Conservation (phyloP, 2,797 vertebrate genomes). For the Orientallactaga sibirica region DNA sequence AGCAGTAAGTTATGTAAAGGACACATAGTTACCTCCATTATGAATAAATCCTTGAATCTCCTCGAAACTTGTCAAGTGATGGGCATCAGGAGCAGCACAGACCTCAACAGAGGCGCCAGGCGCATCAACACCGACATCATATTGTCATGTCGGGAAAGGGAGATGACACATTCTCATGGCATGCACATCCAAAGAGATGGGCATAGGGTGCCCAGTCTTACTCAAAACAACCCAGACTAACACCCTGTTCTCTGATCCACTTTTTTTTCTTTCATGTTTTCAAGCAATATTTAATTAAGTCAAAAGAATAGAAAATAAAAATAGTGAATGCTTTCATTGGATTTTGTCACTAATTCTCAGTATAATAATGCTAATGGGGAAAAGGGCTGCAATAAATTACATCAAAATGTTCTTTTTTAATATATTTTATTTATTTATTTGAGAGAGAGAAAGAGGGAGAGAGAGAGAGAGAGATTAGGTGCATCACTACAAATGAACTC, state of each 20-base stretch:
- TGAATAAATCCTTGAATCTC: not conserved
- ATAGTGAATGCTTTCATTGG: slow-evolving; percentile 35
- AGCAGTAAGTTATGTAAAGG: not conserved
- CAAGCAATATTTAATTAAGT: slow-evolving; percentile 64
- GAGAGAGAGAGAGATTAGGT: no score
- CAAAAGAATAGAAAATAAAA: slow-evolving; percentile 11
- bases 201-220: not conserved
- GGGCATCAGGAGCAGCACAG: not conserved
- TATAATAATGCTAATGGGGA: not conserved
- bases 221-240: not conserved
- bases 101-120: not conserved
- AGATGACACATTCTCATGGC: not conserved
- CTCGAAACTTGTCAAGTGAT: not conserved
- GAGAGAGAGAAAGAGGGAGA: no score
- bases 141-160: not conserved
- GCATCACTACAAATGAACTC: no score
- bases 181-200: not conserved
- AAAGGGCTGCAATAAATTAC: slow-evolving; percentile 14
- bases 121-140: accelerated
- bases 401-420: not conserved
- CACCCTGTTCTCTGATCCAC: accelerated
- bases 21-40: not conserved
- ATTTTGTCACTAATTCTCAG: slow-evolving; percentile 19
- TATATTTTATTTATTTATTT: no score
- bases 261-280: not conserved